Evolutionary conservation across 1,140 invertebrate genomes (phyloP).

Genomic region (Drosophila pruinosa): DNA sequence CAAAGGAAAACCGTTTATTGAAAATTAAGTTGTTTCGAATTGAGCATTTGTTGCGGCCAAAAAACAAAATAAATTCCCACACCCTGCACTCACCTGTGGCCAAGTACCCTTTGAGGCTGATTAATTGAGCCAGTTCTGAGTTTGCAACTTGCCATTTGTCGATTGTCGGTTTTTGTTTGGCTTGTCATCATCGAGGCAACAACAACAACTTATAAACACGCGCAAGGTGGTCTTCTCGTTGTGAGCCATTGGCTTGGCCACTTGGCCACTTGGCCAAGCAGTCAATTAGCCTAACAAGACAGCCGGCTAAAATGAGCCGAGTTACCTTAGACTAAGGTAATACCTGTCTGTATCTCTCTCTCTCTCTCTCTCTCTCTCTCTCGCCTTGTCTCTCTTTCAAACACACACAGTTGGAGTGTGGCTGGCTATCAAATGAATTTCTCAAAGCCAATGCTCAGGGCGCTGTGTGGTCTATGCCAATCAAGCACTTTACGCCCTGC

Average conservation of each 20-base stretch:
- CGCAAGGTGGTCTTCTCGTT: conserved; percentile 57
- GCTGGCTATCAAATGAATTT: conserved; percentile 62
- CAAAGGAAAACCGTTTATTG: conserved; percentile 2
- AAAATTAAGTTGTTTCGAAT: conserved; percentile 15
- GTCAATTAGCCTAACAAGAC: conserved; percentile 81
- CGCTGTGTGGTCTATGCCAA: conserved; percentile 79
- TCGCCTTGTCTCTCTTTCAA: not conserved
- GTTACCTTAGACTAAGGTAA: conserved; percentile 21
- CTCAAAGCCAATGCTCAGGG: conserved; percentile 40
- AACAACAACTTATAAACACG: conserved; percentile 51
- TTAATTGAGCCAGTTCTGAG: conserved; percentile 59
- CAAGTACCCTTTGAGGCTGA: conserved; percentile 57
- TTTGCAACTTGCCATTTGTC: conserved; percentile 15
- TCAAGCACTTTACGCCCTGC: conserved; percentile 76
- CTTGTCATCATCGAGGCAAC: conserved; percentile 59
- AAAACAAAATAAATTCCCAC: conserved; percentile 40
- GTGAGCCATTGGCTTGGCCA: not conserved
- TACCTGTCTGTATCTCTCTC: conserved; percentile 5
- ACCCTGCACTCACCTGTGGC: conserved; percentile 38
- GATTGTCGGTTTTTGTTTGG: conserved; percentile 14
- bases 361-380: not conserved
- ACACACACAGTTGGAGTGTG: conserved; percentile 17
- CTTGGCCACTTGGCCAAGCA: conserved; percentile 41
- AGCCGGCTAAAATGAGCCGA: conserved; percentile 39
- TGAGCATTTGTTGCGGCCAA: not conserved